Evolutionary conservation across 2,888 invertebrate genomes (phyloP).

Genomic region (Allophyes oxyacanthae): DNA sequence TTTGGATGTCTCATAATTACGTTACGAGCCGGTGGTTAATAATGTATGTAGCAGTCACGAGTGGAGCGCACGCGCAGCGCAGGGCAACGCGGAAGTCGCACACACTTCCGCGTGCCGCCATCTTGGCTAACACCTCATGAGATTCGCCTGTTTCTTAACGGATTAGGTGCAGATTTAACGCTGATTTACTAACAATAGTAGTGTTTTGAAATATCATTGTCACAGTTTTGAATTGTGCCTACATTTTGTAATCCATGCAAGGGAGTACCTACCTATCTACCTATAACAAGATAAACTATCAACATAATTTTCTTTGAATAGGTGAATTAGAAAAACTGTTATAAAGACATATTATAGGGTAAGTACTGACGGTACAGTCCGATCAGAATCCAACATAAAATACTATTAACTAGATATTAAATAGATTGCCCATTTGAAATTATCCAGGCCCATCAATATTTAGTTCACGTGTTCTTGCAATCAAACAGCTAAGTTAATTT

Average conservation of each 20-base stretch:
- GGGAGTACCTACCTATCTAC: slow-evolving; percentile 9
- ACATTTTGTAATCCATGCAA: no score
- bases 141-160: slow-evolving; percentile 74
- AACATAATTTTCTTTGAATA: no score
- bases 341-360: no score
- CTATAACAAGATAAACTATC: no score
- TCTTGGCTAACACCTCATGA: slow-evolving; percentile 82
- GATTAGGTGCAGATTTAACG: slow-evolving; percentile 49
- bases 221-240: slow-evolving; percentile 30
- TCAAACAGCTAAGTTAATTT: slow-evolving; percentile 58
- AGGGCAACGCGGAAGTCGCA: slow-evolving; percentile 86
- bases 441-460: slow-evolving; percentile 35
- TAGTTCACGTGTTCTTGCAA: slow-evolving; percentile 53
- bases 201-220: slow-evolving; percentile 41
- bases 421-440: slow-evolving; percentile 12
- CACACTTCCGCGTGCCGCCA: slow-evolving; percentile 88
- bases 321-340: no score
- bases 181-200: slow-evolving; percentile 41
- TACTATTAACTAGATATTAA: not conserved
- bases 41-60: slow-evolving; percentile 83
- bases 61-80: slow-evolving; percentile 77
- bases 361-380: no score
- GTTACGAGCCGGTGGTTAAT: slow-evolving; percentile 71
- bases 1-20: slow-evolving; percentile 67
- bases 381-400: no score